A percentile compares a stretch with the other conserved stretches of the same genome.
phyloP scores from a whole-genome alignment of 2,888 invertebrate species.

The Philonicus albiceps region DNA sequence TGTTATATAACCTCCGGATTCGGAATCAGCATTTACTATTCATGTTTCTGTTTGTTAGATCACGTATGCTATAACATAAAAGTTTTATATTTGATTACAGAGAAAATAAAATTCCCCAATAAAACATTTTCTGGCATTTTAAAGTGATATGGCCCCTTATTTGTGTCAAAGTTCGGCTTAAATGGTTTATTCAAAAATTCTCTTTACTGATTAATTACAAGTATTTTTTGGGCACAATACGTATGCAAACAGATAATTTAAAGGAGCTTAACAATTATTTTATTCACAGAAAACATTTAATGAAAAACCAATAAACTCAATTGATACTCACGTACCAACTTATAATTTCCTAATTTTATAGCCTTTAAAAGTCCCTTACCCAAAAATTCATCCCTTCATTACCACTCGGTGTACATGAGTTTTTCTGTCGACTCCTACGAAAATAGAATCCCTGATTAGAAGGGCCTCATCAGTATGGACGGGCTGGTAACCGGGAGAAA shows the following conservation, averaged over 20 bases:
- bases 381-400: conserved; percentile 10
- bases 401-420: conserved; percentile 6
- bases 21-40: too few relatives aligned
- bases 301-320: background rate
- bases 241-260: background rate
- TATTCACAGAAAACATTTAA: background rate
- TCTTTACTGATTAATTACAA: too few relatives aligned
- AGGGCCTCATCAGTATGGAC: conserved; percentile 12
- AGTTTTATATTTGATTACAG: too few relatives aligned
- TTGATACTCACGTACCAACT: background rate
- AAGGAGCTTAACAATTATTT: background rate
- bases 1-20: too few relatives aligned
- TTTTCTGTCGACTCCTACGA: background rate
- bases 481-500: background rate
- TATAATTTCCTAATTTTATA: background rate
- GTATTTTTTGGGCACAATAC: too few relatives aligned
- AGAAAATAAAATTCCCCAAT: too few relatives aligned
- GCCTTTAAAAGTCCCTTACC: background rate
- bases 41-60: too few relatives aligned
- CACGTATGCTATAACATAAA: too few relatives aligned
- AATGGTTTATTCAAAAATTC: too few relatives aligned
- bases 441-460: conserved; percentile 17
- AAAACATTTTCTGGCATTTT: too few relatives aligned
- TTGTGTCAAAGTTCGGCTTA: too few relatives aligned
- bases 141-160: too few relatives aligned